Percentiles rank a stretch among this genome's conserved stretches.
These are phyloP conservation scores for Tragelaphus scriptus DNA, from an alignment of 2,113 vertebrate species.

Conservation along the genomic window DNA sequence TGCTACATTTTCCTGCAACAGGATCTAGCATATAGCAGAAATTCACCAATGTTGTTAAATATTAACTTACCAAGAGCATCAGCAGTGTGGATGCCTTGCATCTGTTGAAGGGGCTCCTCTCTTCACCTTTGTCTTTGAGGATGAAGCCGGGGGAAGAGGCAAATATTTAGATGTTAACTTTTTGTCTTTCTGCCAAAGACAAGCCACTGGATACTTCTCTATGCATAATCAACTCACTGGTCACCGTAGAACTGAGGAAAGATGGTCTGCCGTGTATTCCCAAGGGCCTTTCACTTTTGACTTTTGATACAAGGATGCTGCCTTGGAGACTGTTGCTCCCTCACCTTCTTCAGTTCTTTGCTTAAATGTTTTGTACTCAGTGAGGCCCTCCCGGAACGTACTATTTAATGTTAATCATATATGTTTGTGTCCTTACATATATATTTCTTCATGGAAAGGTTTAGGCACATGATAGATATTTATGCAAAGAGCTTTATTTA, in stretches of 20 bases:
- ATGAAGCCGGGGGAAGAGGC: neutral
- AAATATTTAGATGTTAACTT: neutral
- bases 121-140: neutral
- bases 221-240: neutral
- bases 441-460: neutral
- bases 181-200: neutral
- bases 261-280: neutral
- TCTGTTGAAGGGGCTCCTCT: neutral
- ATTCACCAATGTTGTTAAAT: neutral
- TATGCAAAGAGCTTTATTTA: neutral
- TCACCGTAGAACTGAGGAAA: neutral
- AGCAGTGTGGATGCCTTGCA: neutral
- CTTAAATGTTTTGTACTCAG: neutral
- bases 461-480: neutral
- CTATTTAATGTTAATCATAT: neutral
- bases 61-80: neutral
- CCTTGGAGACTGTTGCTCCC: neutral
- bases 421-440: neutral
- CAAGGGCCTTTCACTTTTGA: neutral
- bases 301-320: neutral
- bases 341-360: neutral
- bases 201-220: neutral
- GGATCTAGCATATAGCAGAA: neutral
- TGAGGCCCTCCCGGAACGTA: neutral
- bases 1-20: neutral